Evolutionary conservation across 2,888 invertebrate species (phyloP).

Genomic region (Schrankia costaestrigalis): DNA sequence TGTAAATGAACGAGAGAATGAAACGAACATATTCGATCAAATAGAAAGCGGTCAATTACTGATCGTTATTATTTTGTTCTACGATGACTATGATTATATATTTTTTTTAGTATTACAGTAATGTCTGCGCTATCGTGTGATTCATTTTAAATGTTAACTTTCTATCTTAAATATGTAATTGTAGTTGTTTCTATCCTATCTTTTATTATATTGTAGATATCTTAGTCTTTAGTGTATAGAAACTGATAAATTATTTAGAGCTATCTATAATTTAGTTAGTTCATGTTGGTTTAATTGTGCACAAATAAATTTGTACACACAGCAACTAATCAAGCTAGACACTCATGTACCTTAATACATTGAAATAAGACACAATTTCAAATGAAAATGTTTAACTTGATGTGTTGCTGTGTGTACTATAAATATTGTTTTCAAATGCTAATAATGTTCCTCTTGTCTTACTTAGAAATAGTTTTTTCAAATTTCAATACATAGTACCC

Average conservation of each 20-base stretch:
- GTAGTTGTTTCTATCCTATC: slow-evolving; percentile 10
- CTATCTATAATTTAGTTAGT: slow-evolving; percentile 16
- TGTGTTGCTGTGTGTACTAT: no score
- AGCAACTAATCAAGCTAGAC: no score
- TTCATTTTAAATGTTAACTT: slow-evolving; percentile 17
- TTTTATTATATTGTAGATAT: slow-evolving; percentile 24
- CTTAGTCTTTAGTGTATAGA: slow-evolving; percentile 21
- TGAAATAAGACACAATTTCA: no score
- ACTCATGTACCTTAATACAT: no score
- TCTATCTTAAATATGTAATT: slow-evolving; percentile 23
- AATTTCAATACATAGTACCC: neutral
- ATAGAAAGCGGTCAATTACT: slow-evolving; percentile 61
- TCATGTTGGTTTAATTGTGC: slow-evolving; percentile 27
- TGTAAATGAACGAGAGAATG: slow-evolving; percentile 56
- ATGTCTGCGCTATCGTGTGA: slow-evolving; percentile 18
- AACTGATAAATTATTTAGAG: slow-evolving; percentile 17
- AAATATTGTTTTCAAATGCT: slow-evolving; percentile 14
- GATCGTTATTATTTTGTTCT: slow-evolving; percentile 57
- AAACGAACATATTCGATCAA: slow-evolving; percentile 38
- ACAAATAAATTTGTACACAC: slow-evolving; percentile 31
- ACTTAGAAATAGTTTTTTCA: neutral
- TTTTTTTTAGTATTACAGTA: slow-evolving; percentile 50
- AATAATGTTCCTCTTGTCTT: slow-evolving; percentile 16
- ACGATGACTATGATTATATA: slow-evolving; percentile 47
- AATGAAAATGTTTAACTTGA: no score